Evolutionary conservation across 2,888 invertebrate genomes (phyloP), one percentile per base, ranked within the genome.

Genomic region (Leistus spinibarbis): DNA sequence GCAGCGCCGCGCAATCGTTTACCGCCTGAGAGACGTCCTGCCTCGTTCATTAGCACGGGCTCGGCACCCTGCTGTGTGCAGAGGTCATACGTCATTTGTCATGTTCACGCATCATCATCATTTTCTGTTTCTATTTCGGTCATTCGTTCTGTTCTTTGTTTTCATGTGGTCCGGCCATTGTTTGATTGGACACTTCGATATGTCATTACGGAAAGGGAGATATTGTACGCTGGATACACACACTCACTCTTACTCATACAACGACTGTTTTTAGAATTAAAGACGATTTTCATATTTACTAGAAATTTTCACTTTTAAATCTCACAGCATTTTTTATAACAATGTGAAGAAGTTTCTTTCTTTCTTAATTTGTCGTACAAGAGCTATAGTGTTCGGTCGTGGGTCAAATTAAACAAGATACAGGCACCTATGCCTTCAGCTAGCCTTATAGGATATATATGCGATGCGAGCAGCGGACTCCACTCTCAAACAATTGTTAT

Each of bases 1-100:
- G 81, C 81, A n/a, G n/a, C n/a, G 81, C 80, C 79, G 80, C 81
- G 82, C 81, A 82, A 82, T 83, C 82, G 81, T 80, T 80, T 79
- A 79, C 79, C 79, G 79, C 40, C 77, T 17, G 40, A 40, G 40
- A 40, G 64, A 63, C 23, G 22, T 72, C 72, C 72, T 65, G 78
- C 80, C 79, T 79, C 76, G 79, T 84, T 84, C 83, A 84, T 84
- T 84, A 84, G 83, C 80, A 62, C 79, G 77, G 79, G 80, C 80
- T 80, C 80, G 81, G 79, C 77, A 77, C 80, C 83, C 82, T 78
- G 83, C 81, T 79, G 82, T 69, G 82, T 80, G 82, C 83, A 83
- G 83, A 83, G 83, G 83, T 83, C 83, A 83, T 80, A 81, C 81
- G 81, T 84, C 84, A 84, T 84, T 84, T 84, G 84, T 84, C 84